Evolutionary conservation across 53 echinoderm and acorn worm species (phyloP), one percentile per base, ranked within the genome.

Genomic region (Echinometra lucunter): DNA sequence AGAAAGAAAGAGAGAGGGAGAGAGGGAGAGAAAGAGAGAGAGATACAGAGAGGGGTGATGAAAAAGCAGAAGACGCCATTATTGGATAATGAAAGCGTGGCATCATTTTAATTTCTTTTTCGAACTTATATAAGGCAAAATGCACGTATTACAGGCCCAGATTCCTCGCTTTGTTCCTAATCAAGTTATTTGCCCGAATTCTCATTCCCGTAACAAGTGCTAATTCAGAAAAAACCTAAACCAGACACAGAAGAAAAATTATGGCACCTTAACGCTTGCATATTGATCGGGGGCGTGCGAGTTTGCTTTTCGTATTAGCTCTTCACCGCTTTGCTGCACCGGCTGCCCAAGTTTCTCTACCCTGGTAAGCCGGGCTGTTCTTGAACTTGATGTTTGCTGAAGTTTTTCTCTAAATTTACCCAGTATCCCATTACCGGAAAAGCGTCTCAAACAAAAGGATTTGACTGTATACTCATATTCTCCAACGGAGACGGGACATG

Each of bases 131-230:
- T 32, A 72, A 63, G 72, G 32, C 72, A 72, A 72, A 72, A 42
- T 17, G 32, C 16, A 72, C 32, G n/a, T n/a, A 72, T 35, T 72
- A 35, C 10, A 13, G 72, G 35, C 72, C 28, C 0, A 9, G 28
- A 72, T 12, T 12, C 72, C 35, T 28, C 72, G 32, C 72, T 72
- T 72, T 72, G 72, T 72, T 72, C 32, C 15, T 72, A 72, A 72
- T 72, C 35, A 34, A 72, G 72, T 72, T 35, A 72, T 32, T 72
- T 34, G 35, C 72, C 32, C 35, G 72, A 72, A 72, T 72, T 72
- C 72, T 72, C 72, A 72, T 72, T 72, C 30, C 72, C 72, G 72
- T 72, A 72, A 35, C 72, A 72, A 72, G 72, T 72, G 72, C 35
- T 72, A 72, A 72, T 72, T 72, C 72, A 35, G 72, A 35, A 34